phyloP scores from a whole-genome alignment of 2,888 invertebrate species.

The Drosophila macrospina region DNA sequence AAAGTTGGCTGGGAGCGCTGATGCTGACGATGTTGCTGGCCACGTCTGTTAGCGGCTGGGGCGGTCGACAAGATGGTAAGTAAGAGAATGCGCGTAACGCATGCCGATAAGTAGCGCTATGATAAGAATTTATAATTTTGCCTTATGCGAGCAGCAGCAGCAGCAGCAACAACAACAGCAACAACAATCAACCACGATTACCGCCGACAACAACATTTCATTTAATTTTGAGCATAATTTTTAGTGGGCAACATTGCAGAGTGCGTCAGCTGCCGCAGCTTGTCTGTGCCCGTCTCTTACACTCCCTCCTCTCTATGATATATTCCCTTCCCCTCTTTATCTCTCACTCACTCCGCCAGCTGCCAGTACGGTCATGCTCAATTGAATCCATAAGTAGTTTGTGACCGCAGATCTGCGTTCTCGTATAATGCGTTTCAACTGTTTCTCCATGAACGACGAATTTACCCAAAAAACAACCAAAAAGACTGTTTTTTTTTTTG shows the following conservation, averaged over 20 bases:
- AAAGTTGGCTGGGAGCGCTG: conserved; percentile 76
- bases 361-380: conserved; percentile 71
- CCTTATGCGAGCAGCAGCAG: conserved; percentile 27
- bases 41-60: conserved; percentile 82
- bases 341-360: conserved; percentile 12
- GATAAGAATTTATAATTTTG: conserved; percentile 79
- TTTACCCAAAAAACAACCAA: conserved; percentile 44
- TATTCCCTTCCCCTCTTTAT: conserved; percentile 5
- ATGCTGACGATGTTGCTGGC: conserved; percentile 76
- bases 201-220: conserved; percentile 48
- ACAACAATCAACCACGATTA: neutral
- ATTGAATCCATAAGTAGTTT: conserved; percentile 80
- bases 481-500: conserved; percentile 17
- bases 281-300: conserved; percentile 22
- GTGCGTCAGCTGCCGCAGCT: conserved; percentile 68
- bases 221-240: conserved; percentile 75
- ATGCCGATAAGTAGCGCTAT: conserved; percentile 73
- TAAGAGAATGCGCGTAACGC: conserved; percentile 60
- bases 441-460: conserved; percentile 72
- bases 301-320: neutral
- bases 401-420: conserved; percentile 79
- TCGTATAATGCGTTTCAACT: conserved; percentile 77
- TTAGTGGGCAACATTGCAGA: conserved; percentile 57
- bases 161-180: neutral
- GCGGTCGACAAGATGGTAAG: conserved; percentile 84